Base-by-base conservation (phyloP, 2,888 invertebrate species). In the Sycophila texana region DNA sequence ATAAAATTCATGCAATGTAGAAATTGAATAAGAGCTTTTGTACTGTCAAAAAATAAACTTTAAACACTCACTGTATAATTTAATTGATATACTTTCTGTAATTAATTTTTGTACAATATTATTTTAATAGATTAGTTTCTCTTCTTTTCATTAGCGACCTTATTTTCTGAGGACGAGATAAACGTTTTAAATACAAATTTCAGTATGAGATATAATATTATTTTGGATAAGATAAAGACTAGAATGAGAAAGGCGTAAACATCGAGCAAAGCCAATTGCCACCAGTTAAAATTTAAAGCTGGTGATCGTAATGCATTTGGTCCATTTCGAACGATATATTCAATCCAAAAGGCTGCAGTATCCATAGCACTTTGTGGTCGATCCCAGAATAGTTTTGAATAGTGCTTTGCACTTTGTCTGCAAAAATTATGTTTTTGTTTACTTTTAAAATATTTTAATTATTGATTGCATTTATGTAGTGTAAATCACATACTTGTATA, bases 261-360 rank as follows among this genome's bases (percentile, higher is more conserved):
- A 57, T 89, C 88, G 13, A 88, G 61, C 13, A 88, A 82, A 18
- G 85, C 80, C 4, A 84, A 39, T 80, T 88, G 86, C 82, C 87
- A 88, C 87, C 87, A 87, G 0, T 82, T 22, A 4, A 89, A 83
- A 3, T 85, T 76, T 47, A 85, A 72, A 5, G 86, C 86, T 0
- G 89, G 87, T 7, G 90, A 88, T 79, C 81, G 80, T 16, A 85
- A 47, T 51, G 71, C 60, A 66, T 76, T 76, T n/a, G 79, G 75
- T 20, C 85, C 84, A 75, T 85, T 81, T 55, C 81, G 75, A 57
- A 80, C 60, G 4, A 83, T 30, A 16, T 84, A 85, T 81, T 85
- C 81, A 18, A 83, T 80, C 88, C 88, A 89, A 77, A 82, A 88
- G 58, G 66, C 83, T 0, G 87, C 86, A 0, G 83, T 85, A 4